Evolutionary conservation across 2,797 vertebrate genomes (phyloP).

Genomic region (Coracias cyanogaster): DNA sequence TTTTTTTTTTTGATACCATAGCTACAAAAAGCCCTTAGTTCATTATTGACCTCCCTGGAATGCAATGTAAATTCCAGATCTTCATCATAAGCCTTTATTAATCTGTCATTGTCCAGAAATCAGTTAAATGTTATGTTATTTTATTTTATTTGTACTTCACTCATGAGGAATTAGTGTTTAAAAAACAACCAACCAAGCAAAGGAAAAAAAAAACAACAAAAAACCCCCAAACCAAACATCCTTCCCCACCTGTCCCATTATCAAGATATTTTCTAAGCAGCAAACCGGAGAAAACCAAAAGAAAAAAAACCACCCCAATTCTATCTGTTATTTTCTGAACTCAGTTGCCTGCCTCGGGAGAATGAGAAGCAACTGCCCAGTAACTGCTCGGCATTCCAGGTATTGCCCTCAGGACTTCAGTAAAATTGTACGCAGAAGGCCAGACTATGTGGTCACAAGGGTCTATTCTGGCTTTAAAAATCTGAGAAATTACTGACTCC

Average conservation of each 20-base stretch:
- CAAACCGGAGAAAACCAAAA: neutral
- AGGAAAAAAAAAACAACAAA: neutral
- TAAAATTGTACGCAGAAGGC: neutral
- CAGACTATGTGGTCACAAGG: constrained; percentile 31
- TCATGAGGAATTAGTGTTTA: neutral
- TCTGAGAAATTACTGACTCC: constrained; percentile 16
- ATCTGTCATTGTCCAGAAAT: neutral
- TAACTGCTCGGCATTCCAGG: neutral
- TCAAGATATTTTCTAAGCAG: neutral
- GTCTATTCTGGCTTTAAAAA: constrained; percentile 19
- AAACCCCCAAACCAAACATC: no score
- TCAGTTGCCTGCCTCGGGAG: neutral
- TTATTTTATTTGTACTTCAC: neutral
- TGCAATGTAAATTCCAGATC: neutral
- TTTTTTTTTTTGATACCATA: neutral
- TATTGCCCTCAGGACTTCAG: neutral
- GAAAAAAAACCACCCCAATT: fast-evolving
- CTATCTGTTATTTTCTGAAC: neutral
- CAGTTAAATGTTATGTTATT: neutral
- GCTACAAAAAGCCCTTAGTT: neutral
- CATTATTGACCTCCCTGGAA: neutral
- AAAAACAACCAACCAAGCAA: neutral
- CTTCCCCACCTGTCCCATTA: fast-evolving
- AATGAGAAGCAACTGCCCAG: neutral
- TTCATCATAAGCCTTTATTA: neutral